Evolutionary conservation across 2,797 vertebrate genomes (phyloP), one percentile per base, ranked within the genome.

Genomic region (Alectoris magna): DNA sequence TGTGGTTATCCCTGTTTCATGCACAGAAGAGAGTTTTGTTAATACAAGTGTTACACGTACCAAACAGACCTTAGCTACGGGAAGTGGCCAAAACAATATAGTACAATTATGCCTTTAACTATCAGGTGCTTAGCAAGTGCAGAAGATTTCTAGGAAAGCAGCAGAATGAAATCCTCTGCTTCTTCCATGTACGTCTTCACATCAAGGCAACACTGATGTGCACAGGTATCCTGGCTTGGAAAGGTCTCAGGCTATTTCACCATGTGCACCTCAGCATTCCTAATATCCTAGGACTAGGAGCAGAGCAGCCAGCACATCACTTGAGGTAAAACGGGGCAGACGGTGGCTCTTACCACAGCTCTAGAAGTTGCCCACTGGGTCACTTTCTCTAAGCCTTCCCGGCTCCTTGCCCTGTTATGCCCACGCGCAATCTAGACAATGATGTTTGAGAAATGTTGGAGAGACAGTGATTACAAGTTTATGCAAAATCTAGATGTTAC

Each of bases 281-380:
- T 12, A 41, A 66, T 5, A 39, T 3, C 4, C 55, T 56, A 0
- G 3, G 36, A 68, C 6, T 26, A 78, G 49, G 82, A 75, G 15
- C 14, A 29, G 21, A 60, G 39, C 62, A 64, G 41, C 9, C 21
- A 84, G 49, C 49, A 44, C 10, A 62, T 43, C 12, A 53, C 44
- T 69, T 0, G 0, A 69, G 27, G 27, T 34, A 48, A 44, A 38
- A 0, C 56, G n/a, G 17, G 68, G 62, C 34, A 58, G 56, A 48
- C 9, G 1, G 27, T 48, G 14, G 4, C 41, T 81, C 59, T 51
- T 29, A n/a, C 46, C 8, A 22, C 46, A 75, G 19, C 29, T 38
- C 72, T 8, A 41, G 6, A 75, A 66, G 27, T 2, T 66, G 22
- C 19, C 48, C 15, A 64, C 38, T 22, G 48, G 63, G 24, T 38